Evolutionary conservation across 2,797 vertebrate species (phyloP).

Genomic region (Otolemur crassicaudatus): DNA sequence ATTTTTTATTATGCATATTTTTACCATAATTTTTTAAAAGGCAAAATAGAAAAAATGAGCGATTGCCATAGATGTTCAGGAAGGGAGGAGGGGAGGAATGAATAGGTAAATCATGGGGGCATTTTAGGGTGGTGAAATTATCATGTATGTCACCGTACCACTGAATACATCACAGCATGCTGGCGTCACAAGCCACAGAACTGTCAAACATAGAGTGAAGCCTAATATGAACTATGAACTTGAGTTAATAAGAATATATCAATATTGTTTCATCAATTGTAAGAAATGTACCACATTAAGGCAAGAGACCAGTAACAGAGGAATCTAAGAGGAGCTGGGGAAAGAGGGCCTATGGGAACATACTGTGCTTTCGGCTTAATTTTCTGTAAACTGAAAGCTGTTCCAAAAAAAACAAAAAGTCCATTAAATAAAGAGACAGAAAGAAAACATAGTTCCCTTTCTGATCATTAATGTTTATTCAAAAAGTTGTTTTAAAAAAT

Average conservation of each 20-base stretch:
- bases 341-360: background rate
- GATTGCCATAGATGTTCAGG: background rate
- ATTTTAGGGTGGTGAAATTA: background rate
- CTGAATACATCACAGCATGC: background rate
- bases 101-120: background rate
- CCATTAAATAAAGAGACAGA: background rate
- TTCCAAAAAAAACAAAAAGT: background rate
- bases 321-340: accelerated
- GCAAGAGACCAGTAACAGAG: background rate
- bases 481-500: background rate
- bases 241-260: background rate
- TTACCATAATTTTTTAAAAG: constrained; percentile 2
- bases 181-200: background rate
- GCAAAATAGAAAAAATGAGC: background rate
- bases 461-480: background rate
- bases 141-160: background rate
- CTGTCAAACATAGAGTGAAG: background rate
- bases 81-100: background rate
- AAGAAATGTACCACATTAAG: background rate
- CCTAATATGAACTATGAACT: background rate
- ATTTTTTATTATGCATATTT: background rate
- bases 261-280: background rate
- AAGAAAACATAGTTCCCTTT: background rate
- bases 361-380: background rate
- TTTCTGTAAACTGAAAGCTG: background rate